phyloP scores from a whole-genome alignment of 1,140 invertebrate genomes.

The Drosophila littoralis region DNA sequence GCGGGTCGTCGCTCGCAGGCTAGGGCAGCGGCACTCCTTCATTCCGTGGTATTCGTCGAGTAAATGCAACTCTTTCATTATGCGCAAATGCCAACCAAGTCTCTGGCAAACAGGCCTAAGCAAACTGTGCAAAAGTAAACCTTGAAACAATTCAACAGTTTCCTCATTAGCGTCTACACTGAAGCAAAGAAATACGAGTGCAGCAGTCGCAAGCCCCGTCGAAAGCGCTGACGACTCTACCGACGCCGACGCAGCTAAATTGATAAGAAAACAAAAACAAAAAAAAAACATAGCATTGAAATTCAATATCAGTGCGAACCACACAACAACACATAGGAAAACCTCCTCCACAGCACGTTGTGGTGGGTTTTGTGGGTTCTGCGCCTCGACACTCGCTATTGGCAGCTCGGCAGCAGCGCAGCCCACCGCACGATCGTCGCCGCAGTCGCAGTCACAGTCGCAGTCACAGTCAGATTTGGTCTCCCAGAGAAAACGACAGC shows the following conservation, averaged over 20 bases:
- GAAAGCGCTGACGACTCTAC: slow-evolving; percentile 19
- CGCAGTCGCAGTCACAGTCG: slow-evolving; percentile 18
- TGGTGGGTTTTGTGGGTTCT: slow-evolving; percentile 53
- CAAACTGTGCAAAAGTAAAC: slow-evolving; percentile 73
- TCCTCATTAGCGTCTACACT: slow-evolving; percentile 69
- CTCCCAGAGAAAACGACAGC: slow-evolving; percentile 66
- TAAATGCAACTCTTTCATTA: slow-evolving; percentile 80
- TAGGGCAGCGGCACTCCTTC: slow-evolving; percentile 32
- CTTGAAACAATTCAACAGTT: slow-evolving; percentile 80
- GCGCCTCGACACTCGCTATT: slow-evolving; percentile 9
- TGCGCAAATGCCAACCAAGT: slow-evolving; percentile 66
- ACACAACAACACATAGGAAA: slow-evolving; percentile 39
- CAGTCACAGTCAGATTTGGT: slow-evolving; percentile 40
- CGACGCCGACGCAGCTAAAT: slow-evolving; percentile 31
- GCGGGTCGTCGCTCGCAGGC: slow-evolving; percentile 22
- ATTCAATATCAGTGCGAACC: slow-evolving; percentile 77
- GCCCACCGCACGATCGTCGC: slow-evolving; percentile 41
- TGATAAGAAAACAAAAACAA: slow-evolving; percentile 42
- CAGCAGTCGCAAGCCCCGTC: slow-evolving; percentile 11
- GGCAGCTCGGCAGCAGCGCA: slow-evolving; percentile 36
- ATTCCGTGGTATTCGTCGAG: slow-evolving; percentile 42
- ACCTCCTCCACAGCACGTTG: slow-evolving; percentile 40
- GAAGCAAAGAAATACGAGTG: slow-evolving; percentile 36
- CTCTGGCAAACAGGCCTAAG: slow-evolving; percentile 68
- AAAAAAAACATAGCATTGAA: slow-evolving; percentile 51